phyloP scores from a whole-genome alignment of 2,888 invertebrate genomes.

The Lasius platythorax region DNA sequence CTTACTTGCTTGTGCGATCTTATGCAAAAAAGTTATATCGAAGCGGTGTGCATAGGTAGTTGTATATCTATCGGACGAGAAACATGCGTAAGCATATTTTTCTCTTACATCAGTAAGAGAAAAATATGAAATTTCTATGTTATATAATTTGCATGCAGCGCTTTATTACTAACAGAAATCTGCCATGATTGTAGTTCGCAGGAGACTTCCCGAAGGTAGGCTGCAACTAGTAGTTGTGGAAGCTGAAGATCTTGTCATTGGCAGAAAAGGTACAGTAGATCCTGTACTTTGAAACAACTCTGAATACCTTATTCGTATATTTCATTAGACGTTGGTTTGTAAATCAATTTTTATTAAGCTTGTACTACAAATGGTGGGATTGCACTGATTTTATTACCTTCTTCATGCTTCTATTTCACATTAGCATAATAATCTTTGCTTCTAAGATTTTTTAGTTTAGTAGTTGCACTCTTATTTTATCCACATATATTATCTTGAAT shows the following conservation, averaged over 20 bases:
- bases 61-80: neutral
- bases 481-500: neutral
- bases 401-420: neutral
- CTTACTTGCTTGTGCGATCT: neutral
- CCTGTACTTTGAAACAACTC: neutral
- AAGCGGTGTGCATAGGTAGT: neutral
- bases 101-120: neutral
- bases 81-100: too few relatives aligned
- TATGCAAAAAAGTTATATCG: neutral
- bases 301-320: neutral
- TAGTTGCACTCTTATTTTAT: neutral
- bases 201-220: conserved; percentile 84
- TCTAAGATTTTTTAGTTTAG: neutral
- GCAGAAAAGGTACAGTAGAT: conserved; percentile 79
- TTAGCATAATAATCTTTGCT: neutral
- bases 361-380: neutral
- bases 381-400: neutral
- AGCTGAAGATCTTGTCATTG: conserved; percentile 82
- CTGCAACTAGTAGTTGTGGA: conserved; percentile 84
- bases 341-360: conserved; percentile 7
- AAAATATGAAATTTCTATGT: conserved; percentile 18
- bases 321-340: neutral
- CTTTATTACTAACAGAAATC: conserved; percentile 75
- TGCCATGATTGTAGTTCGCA: conserved; percentile 85
- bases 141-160: conserved; percentile 64